A percentile compares a stretch with the other conserved stretches of the same genome.
Conservation (phyloP, 2,113 vertebrate genomes). For the Prunella himalayana region DNA sequence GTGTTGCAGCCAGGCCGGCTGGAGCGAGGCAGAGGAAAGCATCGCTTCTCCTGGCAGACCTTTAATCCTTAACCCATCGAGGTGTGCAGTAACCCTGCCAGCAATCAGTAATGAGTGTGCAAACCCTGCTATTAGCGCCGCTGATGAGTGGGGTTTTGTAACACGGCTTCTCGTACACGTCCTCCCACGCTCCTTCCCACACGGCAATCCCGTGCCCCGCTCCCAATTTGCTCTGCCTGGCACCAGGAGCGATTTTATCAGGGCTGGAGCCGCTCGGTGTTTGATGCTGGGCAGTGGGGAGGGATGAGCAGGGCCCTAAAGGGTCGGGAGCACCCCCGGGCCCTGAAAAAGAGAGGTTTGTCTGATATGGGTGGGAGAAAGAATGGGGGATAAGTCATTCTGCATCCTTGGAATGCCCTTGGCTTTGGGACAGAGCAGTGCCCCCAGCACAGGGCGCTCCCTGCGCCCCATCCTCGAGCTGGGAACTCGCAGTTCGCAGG, state of each 20-base stretch:
- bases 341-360: background rate
- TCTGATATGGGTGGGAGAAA: background rate
- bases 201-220: fast-evolving
- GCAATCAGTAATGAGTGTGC: background rate
- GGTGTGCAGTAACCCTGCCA: background rate
- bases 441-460: fast-evolving
- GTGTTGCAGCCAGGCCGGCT: background rate
- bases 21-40: background rate
- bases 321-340: fast-evolving
- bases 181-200: slow-evolving; percentile 18
- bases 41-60: background rate
- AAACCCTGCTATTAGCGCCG: slow-evolving; percentile 15
- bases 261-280: background rate
- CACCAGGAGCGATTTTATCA: background rate
- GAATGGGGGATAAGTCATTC: background rate
- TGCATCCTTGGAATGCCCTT: background rate
- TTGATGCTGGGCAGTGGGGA: fast-evolving
- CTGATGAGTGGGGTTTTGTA: slow-evolving; percentile 28
- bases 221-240: background rate
- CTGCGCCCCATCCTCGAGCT: fast-evolving
- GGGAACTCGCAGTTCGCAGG: background rate
- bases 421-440: background rate
- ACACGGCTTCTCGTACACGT: background rate
- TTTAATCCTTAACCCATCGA: background rate
- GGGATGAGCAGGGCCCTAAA: background rate